These are phyloP conservation scores for Caenorhabditis panamensis DNA, from an alignment of 2,888 invertebrate genomes.

Conservation along the genomic window DNA sequence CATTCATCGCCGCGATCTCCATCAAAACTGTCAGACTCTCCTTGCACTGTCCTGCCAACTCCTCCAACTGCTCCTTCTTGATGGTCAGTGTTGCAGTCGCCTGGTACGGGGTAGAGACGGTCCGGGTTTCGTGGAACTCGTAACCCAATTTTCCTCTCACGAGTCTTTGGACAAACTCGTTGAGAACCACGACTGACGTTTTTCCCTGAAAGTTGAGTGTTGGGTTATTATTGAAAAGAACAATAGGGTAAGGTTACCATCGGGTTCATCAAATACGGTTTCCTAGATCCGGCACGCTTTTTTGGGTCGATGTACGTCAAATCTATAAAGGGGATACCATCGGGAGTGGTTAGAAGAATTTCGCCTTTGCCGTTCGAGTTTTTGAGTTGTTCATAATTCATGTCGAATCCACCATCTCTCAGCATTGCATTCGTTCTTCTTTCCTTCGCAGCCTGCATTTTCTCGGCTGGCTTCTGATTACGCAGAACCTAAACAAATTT, in stretches of 20 bases:
- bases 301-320: constrained; percentile 20
- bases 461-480: not conserved
- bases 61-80: constrained; percentile 29
- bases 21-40: constrained; percentile 61
- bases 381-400: constrained; percentile 46
- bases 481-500: constrained; percentile 33
- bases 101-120: constrained; percentile 65
- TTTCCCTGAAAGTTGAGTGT: constrained; percentile 71
- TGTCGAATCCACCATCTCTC: constrained; percentile 31
- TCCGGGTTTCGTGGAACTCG: constrained; percentile 71
- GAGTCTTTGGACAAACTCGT: constrained; percentile 97
- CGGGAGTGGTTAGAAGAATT: constrained; percentile 22
- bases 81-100: constrained; percentile 67
- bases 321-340: constrained; percentile 48
- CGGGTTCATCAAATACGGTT: constrained; percentile 65
- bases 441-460: not conserved
- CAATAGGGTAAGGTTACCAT: no score
- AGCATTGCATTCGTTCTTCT: constrained; percentile 28
- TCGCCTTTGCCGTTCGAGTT: constrained; percentile 18
- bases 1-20: constrained; percentile 9
- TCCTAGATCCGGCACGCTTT: constrained; percentile 82
- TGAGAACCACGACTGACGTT: constrained; percentile 94
- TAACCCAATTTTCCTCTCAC: constrained; percentile 86
- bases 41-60: constrained; percentile 50
- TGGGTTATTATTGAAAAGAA: no score